These are phyloP conservation scores for Clinocottus analis DNA, from an alignment of 2,113 vertebrate genomes.

Conservation along the genomic window DNA sequence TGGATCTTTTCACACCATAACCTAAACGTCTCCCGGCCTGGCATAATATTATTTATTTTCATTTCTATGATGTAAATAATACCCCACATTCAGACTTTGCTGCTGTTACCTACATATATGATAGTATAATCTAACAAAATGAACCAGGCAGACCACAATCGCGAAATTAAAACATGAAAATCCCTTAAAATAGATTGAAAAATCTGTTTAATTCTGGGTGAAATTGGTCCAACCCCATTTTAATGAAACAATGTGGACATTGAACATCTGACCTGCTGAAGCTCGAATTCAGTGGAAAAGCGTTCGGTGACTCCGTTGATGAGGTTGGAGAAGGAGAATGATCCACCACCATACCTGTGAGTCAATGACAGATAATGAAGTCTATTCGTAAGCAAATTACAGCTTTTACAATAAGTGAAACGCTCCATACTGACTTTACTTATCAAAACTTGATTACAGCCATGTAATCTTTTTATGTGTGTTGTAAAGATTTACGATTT, in stretches of 20 bases:
- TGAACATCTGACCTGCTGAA: slow-evolving; percentile 85
- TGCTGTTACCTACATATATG: not conserved
- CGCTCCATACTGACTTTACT: too few relatives aligned
- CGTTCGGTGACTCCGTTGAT: slow-evolving; percentile 86
- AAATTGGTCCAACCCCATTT: not conserved
- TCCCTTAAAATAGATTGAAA: not conserved
- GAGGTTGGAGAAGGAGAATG: slow-evolving; percentile 93
- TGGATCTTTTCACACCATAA: not conserved
- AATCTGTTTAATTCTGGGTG: not conserved
- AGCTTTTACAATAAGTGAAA: too few relatives aligned
- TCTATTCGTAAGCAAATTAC: not conserved
- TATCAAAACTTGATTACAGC: too few relatives aligned
- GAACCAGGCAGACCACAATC: not conserved
- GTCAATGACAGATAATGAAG: not conserved
- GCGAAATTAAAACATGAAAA: not conserved
- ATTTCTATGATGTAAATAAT: too few relatives aligned
- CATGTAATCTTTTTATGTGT: too few relatives aligned
- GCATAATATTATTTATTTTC: too few relatives aligned
- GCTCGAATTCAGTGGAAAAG: slow-evolving; percentile 87
- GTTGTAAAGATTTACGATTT: too few relatives aligned
- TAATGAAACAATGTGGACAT: not conserved
- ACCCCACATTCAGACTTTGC: too few relatives aligned
- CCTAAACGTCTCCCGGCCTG: not conserved
- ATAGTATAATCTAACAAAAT: not conserved
- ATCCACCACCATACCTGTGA: slow-evolving; percentile 89